Base-by-base conservation (phyloP, 2,113 vertebrate species). In the Erythrocebus patas region DNA sequence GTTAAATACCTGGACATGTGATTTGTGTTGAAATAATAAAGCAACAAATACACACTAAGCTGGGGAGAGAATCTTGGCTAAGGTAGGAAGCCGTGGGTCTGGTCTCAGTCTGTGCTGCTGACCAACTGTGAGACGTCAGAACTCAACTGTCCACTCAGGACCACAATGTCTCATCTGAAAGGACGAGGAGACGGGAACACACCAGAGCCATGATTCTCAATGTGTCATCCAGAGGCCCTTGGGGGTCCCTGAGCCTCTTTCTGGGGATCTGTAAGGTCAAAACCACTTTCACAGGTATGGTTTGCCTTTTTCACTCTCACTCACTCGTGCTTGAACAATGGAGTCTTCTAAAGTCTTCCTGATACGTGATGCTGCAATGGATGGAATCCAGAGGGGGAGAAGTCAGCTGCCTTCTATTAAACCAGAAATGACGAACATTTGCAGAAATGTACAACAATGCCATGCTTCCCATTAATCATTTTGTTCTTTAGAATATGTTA, bases 311-410 rank as follows among this genome's bases (percentile, higher is more conserved):
- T 12, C 43, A 12, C 11, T 25, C 79, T 78, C 13, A 8, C 2
- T 7, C 8, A 16, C 43, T 89, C 13, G 1, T 0, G 9, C 23
- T n/a, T 5, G 30, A 0, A n/a, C 91, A 11, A 38, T 2, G 35
- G 72, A 40, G 35, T 38, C 70, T 93, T 48, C 73, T 72, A 73
- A 75, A 43, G 17, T 20, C 14, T 43, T 45, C 6, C 6, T 22
- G 68, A 64, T 32, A 6, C 8, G 38, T 0, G 17, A 30, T 1
- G 7, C 1, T 1, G 2, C 86, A 5, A 45, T 0, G 6, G 27
- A 12, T 2, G 2, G 57, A 50, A n/a, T 35, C n/a, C 64, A 23
- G 43, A 45, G 90, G 32, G 35, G 20, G 73, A 93, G 87, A 61
- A 14, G 32, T 64, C 10, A 3, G 5, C 7, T 3, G 17, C 30